A percentile compares a stretch with the other conserved stretches of the same genome.
Evolutionary conservation across 1,140 invertebrate species (phyloP).

Genomic region (Tribolium castaneum): DNA sequence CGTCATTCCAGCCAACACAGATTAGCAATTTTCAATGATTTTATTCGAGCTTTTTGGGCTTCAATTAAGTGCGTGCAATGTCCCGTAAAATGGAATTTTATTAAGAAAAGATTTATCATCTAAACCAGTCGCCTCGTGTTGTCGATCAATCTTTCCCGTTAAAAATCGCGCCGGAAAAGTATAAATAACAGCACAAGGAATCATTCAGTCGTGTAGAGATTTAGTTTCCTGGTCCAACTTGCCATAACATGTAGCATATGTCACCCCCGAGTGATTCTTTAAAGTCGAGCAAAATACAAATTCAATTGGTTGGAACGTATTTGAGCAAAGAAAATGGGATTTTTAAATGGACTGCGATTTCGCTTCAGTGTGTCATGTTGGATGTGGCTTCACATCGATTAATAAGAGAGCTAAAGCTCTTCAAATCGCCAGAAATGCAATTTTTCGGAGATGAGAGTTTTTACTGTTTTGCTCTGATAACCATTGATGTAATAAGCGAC

Average conservation of each 20-base stretch:
- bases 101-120: slow-evolving; percentile 11
- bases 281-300: neutral
- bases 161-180: neutral
- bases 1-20: no score
- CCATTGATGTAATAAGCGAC: neutral
- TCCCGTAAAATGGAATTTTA: slow-evolving; percentile 4
- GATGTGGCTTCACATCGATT: neutral
- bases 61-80: slow-evolving; percentile 3
- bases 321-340: neutral
- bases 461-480: slow-evolving; percentile 6
- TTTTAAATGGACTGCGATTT: neutral
- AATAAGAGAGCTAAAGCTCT: slow-evolving; percentile 8
- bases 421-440: neutral
- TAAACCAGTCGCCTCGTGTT: neutral
- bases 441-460: neutral
- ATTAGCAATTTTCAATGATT: neutral
- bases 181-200: neutral
- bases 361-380: neutral
- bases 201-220: neutral
- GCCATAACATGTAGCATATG: neutral
- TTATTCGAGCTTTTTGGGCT: neutral
- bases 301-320: neutral
- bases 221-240: neutral
- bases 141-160: neutral
- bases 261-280: neutral